A percentile compares a stretch with the other conserved stretches of the same genome.
Conservation (phyloP, 2,888 invertebrate genomes). For the Macrophya alboannulata region DNA sequence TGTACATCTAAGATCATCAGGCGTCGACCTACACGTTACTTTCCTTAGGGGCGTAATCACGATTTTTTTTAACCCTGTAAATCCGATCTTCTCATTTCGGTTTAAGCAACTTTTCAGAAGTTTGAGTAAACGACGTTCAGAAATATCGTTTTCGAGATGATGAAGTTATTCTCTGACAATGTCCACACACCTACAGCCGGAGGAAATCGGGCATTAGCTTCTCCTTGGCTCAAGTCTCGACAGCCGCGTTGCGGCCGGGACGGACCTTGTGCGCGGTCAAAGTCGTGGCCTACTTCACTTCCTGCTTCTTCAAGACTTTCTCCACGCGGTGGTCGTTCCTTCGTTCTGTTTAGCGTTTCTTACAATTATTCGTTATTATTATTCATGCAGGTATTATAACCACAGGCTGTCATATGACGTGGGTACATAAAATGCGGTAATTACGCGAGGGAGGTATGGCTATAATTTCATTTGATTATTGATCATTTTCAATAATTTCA, state of each 20-base stretch:
- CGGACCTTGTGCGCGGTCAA: slow-evolving; percentile 80
- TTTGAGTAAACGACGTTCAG: background rate
- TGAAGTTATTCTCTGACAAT: background rate
- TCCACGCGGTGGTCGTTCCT: slow-evolving; percentile 69
- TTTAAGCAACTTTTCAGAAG: background rate
- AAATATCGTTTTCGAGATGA: background rate
- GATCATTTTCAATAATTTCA: background rate
- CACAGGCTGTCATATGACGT: slow-evolving; percentile 1
- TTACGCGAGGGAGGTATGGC: background rate
- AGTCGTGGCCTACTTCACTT: slow-evolving; percentile 80
- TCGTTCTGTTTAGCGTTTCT: slow-evolving; percentile 56
- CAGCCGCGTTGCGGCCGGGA: slow-evolving; percentile 63
- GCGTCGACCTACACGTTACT: slow-evolving; percentile 23
- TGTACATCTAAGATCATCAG: background rate
- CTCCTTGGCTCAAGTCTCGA: slow-evolving; percentile 16
- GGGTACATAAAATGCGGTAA: background rate
- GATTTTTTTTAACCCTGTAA: background rate
- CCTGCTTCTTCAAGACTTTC: slow-evolving; percentile 77
- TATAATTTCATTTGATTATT: slow-evolving; percentile 7
- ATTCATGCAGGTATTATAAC: slow-evolving; percentile 38
- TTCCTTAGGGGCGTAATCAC: background rate
- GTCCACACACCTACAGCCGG: background rate
- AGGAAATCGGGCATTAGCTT: slow-evolving; percentile 27
- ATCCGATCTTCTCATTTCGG: background rate
- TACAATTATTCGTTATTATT: slow-evolving; percentile 52